phyloP scores from a whole-genome alignment of 1,140 invertebrate genomes.

The Pseudomyrmex concolor region DNA sequence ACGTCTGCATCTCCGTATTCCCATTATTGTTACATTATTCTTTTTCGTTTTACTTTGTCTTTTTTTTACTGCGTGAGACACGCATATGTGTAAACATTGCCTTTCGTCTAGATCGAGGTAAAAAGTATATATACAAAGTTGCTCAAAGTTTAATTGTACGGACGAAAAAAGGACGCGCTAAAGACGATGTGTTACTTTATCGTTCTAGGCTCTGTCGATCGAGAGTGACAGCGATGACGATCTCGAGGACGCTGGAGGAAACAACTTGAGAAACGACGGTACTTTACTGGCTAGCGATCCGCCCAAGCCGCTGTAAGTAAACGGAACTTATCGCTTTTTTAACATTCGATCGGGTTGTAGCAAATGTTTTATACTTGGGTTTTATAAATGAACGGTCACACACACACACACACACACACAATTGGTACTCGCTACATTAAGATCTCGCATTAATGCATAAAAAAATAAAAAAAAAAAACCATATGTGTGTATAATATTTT shows the following conservation, averaged over 20 bases:
- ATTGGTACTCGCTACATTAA: conserved; percentile 2
- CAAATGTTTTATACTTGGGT: not conserved
- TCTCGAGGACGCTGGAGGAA: conserved; percentile 86
- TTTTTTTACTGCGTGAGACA: conserved; percentile 38
- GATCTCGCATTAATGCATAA: not conserved
- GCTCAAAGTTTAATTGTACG: not conserved
- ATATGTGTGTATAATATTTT: too few species aligned
- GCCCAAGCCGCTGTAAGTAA: conserved; percentile 96
- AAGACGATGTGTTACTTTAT: conserved; percentile 37
- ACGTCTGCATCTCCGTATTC: conserved; percentile 44
- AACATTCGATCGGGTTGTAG: not conserved
- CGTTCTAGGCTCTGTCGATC: conserved; percentile 80
- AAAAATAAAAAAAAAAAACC: too few species aligned
- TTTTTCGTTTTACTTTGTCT: conserved; percentile 45
- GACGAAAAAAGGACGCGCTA: not conserved
- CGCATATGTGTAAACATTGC: not conserved
- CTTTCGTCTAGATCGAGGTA: conserved; percentile 53
- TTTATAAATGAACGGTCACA: not conserved
- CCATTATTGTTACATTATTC: conserved; percentile 46
- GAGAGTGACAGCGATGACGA: conserved; percentile 85
- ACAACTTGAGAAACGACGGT: conserved; percentile 92
- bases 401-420: too few species aligned
- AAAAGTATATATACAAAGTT: conserved; percentile 10
- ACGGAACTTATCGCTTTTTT: not conserved
- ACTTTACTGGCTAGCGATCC: conserved; percentile 98